Conservation (phyloP, 2,888 invertebrate species). For the Agrypnus murinus region DNA sequence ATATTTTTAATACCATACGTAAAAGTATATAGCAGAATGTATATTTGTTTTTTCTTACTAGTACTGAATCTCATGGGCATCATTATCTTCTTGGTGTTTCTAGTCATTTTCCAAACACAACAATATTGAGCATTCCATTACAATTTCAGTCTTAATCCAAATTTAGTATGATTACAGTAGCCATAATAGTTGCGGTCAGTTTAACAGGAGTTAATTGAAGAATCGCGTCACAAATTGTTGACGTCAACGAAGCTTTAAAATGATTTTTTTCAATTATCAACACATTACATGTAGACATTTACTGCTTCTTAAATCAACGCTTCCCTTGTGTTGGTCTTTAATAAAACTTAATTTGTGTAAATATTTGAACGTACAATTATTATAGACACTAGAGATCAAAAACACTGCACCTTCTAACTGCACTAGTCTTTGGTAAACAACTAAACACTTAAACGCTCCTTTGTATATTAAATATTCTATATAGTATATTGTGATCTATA, state of each 20-base stretch:
- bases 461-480: conserved; percentile 13
- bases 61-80: conserved; percentile 22
- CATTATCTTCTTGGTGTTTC: background rate
- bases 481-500: background rate
- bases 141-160: background rate
- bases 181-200: conserved; percentile 5
- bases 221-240: conserved; percentile 38
- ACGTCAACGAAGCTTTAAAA: conserved; percentile 37
- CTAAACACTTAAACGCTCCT: conserved; percentile 7
- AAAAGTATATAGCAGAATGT: background rate
- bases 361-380: conserved; percentile 31
- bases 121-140: background rate
- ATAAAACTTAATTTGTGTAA: conserved; percentile 18
- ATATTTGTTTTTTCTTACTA: too few species aligned
- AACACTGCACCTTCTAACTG: conserved; percentile 27
- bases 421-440: conserved; percentile 14
- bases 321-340: conserved; percentile 25
- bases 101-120: background rate
- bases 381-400: conserved; percentile 28
- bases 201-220: conserved; percentile 42
- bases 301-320: conserved; percentile 23
- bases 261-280: conserved; percentile 36
- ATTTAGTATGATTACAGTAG: background rate
- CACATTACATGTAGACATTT: conserved; percentile 20
- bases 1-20: too few species aligned